Evolutionary conservation across 2,113 vertebrate genomes (phyloP), one percentile per base, ranked within the genome.

Genomic region (Campylomormyrus tamandua): DNA sequence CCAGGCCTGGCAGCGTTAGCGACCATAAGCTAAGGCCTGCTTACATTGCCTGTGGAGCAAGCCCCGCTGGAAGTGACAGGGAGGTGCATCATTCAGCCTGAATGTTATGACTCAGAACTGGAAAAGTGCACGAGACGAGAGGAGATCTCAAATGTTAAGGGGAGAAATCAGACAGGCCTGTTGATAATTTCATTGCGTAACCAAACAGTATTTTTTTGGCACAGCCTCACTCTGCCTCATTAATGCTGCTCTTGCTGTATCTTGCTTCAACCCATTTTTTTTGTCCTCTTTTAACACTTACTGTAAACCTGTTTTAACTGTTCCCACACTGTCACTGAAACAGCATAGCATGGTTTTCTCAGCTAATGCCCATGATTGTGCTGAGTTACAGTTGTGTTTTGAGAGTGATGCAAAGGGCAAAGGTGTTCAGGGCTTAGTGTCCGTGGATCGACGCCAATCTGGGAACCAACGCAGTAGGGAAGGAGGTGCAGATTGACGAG

Each of bases 71-170:
- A 31, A 87, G 27, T 19, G 48, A 56, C 50, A 46, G 48, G 83
- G 83, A 27, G 83, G 83, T 27, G 48, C 83, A 86, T 27, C 83
- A n/a, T 49, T 48, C 83, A n/a, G 24, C 21, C 83, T 5, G 5
- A 86, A 86, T 49, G 83, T 31, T 86, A 86, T 49, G 83, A 86
- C 48, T 86, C 83, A 86, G 83, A 86, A 48, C 83, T 86, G 48
- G 45, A 27, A 49, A 27, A 86, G 83, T 27, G 83, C 46, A 85
- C 46, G 48, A 83, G 21, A 85, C 9, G 13, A 77, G 31, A 77
- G 3, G 24, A 48, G n/a, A 49, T 7, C n/a, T 86, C 11, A 17
- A 31, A 86, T 31, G 24, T 86, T 49, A 13, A 49, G 24, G 24
- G 83, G 45, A 50, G 45, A n/a, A 86, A 31, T 86, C 45, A 50